Evolutionary conservation across 2,113 vertebrate genomes (phyloP), one percentile per base, ranked within the genome.

Genomic region (Sterrhoptilus dennistouni): DNA sequence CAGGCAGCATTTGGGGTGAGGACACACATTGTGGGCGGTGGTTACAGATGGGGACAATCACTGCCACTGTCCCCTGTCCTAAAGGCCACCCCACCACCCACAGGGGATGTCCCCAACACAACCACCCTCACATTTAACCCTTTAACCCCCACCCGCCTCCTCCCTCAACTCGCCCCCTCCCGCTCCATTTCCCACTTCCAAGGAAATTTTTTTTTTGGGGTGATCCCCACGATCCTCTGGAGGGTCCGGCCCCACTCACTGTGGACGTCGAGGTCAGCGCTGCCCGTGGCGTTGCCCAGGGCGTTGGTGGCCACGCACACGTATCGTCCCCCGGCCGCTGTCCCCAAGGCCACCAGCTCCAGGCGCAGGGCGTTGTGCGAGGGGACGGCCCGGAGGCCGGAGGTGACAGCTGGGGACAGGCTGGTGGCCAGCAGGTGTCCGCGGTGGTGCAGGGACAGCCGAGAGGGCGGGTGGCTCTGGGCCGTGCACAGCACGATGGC

Each of bases 301-400:
- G 36, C 7, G 21, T 98, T 98, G 89, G 76, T 33, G 19, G 97
- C 98, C 24, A 90, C 61, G 7, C 98, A 98, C 15, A 71, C 13
- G 4, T 98, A 98, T 1, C 65, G 89, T 4, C 97, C 98, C 4
- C 96, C 86, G 1, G 97, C 96, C 11, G 47, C 82, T 2, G 90
- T 57, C 21, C 50, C 84, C 63, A 93, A 1, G 0, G 83, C 80
- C 36, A 20, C 10, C 2, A 98, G 78, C 52, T 97, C 95, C 89
- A 98, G 7, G 1, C 94, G 92, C 83, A 98, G 91, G 11, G 60
- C 17, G n/a, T 98, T 98, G 63, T 91, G 91, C 3, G 94, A 97
- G 42, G 89, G 49, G 17, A 66, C 25, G 2, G 50, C 31, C 0
- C 23, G 91, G 24, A 97, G 11, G n/a, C 93, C 95, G 0, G 60